These are phyloP conservation scores for Setophaga coronata DNA, from an alignment of 2,113 vertebrate genomes.

Conservation along the genomic window DNA sequence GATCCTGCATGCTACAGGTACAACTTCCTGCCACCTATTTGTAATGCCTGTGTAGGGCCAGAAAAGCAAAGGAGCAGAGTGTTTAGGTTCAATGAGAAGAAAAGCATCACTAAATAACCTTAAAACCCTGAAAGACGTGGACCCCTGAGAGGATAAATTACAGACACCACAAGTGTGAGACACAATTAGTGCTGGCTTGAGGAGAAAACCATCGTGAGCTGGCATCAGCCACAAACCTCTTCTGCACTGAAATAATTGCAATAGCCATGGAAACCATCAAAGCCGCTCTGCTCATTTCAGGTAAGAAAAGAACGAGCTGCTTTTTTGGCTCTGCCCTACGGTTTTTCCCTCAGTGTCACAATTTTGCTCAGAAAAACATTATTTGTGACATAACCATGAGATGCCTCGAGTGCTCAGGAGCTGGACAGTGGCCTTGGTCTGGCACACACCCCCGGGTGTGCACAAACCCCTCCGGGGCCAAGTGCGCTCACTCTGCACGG, in stretches of 20 bases:
- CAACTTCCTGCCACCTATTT: background rate
- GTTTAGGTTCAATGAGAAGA: background rate
- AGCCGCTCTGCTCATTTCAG: background rate
- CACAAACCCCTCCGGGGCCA: background rate
- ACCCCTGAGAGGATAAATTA: background rate
- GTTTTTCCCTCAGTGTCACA: background rate
- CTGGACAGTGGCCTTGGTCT: background rate
- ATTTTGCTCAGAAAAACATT: slow-evolving; percentile 17
- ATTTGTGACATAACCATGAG: slow-evolving; percentile 6
- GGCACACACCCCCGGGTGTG: fast-evolving
- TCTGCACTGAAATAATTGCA: background rate
- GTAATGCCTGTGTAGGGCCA: background rate
- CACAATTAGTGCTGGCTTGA: background rate
- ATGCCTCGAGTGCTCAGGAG: background rate
- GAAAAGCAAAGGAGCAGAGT: background rate
- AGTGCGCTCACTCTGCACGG: background rate
- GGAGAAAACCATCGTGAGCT: background rate
- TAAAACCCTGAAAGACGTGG: background rate
- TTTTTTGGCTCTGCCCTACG: background rate
- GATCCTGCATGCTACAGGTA: background rate
- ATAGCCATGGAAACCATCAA: background rate
- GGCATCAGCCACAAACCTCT: fast-evolving
- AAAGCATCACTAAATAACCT: background rate
- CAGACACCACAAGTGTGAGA: background rate
- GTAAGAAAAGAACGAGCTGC: background rate